Base-by-base conservation (phyloP, 2,888 invertebrate genomes). In the Merodon equestris region DNA sequence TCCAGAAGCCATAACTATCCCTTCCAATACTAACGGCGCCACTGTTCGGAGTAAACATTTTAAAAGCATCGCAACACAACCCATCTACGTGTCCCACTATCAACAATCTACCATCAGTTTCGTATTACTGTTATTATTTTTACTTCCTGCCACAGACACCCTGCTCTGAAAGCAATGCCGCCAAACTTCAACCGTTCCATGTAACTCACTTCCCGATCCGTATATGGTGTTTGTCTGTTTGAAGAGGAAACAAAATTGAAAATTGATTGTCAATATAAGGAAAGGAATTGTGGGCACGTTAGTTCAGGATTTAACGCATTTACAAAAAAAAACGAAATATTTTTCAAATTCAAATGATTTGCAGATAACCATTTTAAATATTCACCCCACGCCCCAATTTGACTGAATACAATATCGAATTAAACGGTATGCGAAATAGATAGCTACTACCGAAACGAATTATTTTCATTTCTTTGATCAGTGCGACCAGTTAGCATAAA, bases 211-310 rank as follows among this genome's bases (percentile, higher is more conserved):
- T 7, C 7, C 2, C 7, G 27, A 2, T 27, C 27, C 27, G 27
- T 7, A 27, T 27, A 12, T 17, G 1, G 5, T 18, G 38, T 40
- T 40, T 53, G 53, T 9, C 27, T 7, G 27, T 27, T 27, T n/a
- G n/a, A 10, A 40, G 18, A 18, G n/a, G 17, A 40, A 54, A 14
- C 27, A 38, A 54, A 54, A 54, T 54, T 54, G 54, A 54, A 54
- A 54, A 51, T 51, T 51, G 51, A 54, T 54, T 54, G 54, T 40
- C 54, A 54, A 54, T 54, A 54, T 38, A 17, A 51, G 51, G 15
- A 53, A 36, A 51, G 15, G 36, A 40, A 18, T 54, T 36, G 17
- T 54, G 54, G 40, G 13, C 54, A 54, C 54, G 40, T 54, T 17
- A 13, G 38, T 54, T 38, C 15, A 54, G 40, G 38, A 54, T 54